Evolutionary conservation across 2,888 invertebrate species (phyloP), one percentile per base, ranked within the genome.

Genomic region (Liopterus haemorrhoidalis): DNA sequence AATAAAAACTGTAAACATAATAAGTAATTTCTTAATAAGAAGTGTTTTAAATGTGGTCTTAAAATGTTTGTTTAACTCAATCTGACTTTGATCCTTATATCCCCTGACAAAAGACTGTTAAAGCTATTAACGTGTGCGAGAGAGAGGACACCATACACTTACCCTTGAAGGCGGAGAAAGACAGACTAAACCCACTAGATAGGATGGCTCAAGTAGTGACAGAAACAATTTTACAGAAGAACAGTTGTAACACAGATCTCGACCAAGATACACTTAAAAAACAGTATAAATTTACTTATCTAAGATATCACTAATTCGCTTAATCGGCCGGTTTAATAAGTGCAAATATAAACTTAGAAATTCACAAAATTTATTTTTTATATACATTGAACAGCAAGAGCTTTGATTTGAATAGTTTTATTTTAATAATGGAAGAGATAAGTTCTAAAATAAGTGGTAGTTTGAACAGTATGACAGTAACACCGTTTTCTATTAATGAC

Each of bases 401-500:
- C n/a, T n/a, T n/a, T 12, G 20, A 14, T 12, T 37, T 12, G 3
- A 12, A 12, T 22, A 14, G 37, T 40, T 19, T 9, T 41, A 2
- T 4, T 40, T 30, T 19, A 31, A 30, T 30, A 35, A 45, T 45
- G 45, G 45, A 45, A 28, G 45, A 45, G n/a, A 25, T 45, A 8
- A 24, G 30, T 21, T 30, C 38, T 3, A 44, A 44, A 36, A 45
- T 22, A 5, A 32, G 31, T 41, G 36, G 32, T n/a, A 59, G 57
- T 41, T 47, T 47, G 15, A 59, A 59, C 28, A 59, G 57, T 46
- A 50, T 55, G 24, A 55, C 64, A 12, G 65, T 68, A 6, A 83
- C 82, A 6, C 82, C 83, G 22, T 83, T 83, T 66, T 82, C 82
- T 6, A 83, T 83, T 42, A 82, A 82, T 56, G 82, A 83, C 58